Evolutionary conservation across 2,888 invertebrate species (phyloP), one percentile per base, ranked within the genome.

Genomic region (Argyra leucocephala): DNA sequence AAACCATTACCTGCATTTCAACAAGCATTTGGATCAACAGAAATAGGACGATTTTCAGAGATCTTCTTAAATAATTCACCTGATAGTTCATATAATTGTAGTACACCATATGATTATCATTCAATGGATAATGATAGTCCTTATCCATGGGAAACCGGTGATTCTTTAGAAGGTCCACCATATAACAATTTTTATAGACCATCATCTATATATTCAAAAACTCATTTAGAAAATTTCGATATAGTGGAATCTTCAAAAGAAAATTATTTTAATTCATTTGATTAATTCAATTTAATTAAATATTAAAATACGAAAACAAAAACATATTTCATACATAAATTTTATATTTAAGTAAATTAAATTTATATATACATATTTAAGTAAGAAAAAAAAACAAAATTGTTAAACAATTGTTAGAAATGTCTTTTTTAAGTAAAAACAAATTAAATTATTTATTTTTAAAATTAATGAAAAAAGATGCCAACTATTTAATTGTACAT

Each of bases 21-120:
- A 75, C 91, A 91, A 80, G 90, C 91, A 1, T 91, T 91, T 76
- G 91, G 91, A 26, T 89, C 90, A 31, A 91, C 91, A 24, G 91
- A 91, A 79, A 88, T 91, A 69, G 91, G 91, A n/a, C 86, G 89
- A 69, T 91, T 91, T 72, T 87, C 88, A 7, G 88, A 88, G 73
- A 87, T 85, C 64, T 88, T 88, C 69, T 68, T 76, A 57, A 74
- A 75, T 66, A 74, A 74, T 18, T 72, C 76, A n/a, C 65, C 69
- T 1, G 75, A 76, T 65, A 74, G 74, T 65, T 70, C 75, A 1
- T 71, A 73, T 4, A 74, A 74, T 37, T 31, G 18, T 48, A 48
- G 23, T 48, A 37, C 18, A 48, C 61, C 64, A 61, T 66, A 66
- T 23, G 67, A 36, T 48, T 71, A 70, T 63, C 71, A 71, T 65